Conservation (phyloP, 2,888 invertebrate genomes). For the Cheilosia scutellata region DNA sequence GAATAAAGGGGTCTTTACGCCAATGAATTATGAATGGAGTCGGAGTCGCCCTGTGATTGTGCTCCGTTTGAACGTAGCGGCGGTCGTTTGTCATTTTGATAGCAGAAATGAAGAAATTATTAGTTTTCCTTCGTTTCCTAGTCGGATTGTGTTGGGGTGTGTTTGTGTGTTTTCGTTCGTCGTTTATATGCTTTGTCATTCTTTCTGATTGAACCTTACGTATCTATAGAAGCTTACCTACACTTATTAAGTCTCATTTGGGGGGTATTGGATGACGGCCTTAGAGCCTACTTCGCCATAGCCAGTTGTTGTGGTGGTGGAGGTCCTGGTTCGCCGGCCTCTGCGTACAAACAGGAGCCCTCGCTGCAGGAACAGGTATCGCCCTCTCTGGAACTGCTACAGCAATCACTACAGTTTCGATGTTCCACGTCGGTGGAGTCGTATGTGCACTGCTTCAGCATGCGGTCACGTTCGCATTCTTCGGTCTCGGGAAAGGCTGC, state of each 20-base stretch:
- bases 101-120: constrained; percentile 71
- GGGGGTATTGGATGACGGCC: neutral
- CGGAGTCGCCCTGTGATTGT: constrained; percentile 45
- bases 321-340: constrained; percentile 84
- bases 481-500: constrained; percentile 79
- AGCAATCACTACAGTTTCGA: constrained; percentile 84
- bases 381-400: constrained; percentile 85
- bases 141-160: constrained; percentile 17
- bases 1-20: constrained; percentile 53
- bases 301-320: constrained; percentile 65
- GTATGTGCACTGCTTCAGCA: constrained; percentile 78
- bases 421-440: constrained; percentile 78
- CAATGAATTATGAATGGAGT: constrained; percentile 66
- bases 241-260: constrained; percentile 71
- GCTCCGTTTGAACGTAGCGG: constrained; percentile 12
- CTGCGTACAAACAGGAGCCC: constrained; percentile 87
- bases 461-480: constrained; percentile 81
- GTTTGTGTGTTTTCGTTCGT: constrained; percentile 5
- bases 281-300: constrained; percentile 59
- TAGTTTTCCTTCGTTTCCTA: constrained; percentile 2
- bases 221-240: constrained; percentile 66
- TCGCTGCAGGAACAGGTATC: constrained; percentile 88
- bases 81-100: constrained; percentile 64
- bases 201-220: constrained; percentile 55
- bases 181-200: constrained; percentile 10